Evolutionary conservation across 2,797 vertebrate species (phyloP), one percentile per base, ranked within the genome.

Genomic region (Valencia hispanica): DNA sequence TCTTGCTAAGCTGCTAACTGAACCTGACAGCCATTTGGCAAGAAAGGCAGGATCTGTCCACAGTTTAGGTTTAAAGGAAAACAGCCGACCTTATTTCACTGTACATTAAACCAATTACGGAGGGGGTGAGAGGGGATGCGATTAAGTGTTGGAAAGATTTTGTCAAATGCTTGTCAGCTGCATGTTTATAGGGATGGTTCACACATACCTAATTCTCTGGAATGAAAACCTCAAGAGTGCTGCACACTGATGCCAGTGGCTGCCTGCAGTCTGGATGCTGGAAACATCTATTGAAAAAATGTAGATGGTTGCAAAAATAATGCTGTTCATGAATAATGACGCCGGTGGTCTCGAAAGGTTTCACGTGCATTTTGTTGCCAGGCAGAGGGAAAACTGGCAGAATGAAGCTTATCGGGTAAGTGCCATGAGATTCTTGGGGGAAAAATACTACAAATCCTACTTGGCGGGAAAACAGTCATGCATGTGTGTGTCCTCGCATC

Each of bases 21-120:
- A 86, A 85, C 79, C 83, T 86, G 92, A 92, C 90, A 90, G 87
- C 79, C 80, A 74, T 75, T 90, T 68, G 70, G 84, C 45, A 74
- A 57, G 81, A 90, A 87, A 88, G 69, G 74, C 84, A 72, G 82
- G 77, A 89, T 77, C 78, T 77, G 85, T 91, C 85, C 84, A 78
- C 88, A 82, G 86, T 93, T 91, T 85, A 66, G 83, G 72, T 87
- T 87, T 75, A 85, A 85, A 86, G 84, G 83, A 86, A 92, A 89
- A 86, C 90, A 89, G 80, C 82, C 77, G 39, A 85, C 86, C 82
- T 79, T 84, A 88, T 92, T 92, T 92, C 89, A 94, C 92, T 93
- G 90, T 92, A 93, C 90, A 91, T 93, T 92, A 92, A 92, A 86
- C 89, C 92, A 93, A 93, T 90, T 92, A 93, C n/a, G 17, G 9